These are phyloP conservation scores for Bilobella aurantiaca DNA, from an alignment of 1,140 invertebrate genomes.

Conservation along the genomic window DNA sequence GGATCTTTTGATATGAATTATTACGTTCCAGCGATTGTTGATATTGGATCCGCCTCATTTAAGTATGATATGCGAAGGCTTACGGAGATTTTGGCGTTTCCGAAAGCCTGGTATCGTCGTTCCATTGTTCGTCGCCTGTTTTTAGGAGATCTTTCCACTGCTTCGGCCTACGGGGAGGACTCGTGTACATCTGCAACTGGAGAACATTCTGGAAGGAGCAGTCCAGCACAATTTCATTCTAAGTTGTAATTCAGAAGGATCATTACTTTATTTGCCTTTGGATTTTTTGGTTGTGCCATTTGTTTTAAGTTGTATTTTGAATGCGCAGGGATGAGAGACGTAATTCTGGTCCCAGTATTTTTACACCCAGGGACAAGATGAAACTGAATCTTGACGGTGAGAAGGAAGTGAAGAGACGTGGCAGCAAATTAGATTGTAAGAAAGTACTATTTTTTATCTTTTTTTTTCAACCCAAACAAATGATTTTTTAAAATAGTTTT, in stretches of 20 bases:
- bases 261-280: background rate
- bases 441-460: conserved; percentile 4
- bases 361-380: conserved; percentile 20
- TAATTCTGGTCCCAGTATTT: conserved; percentile 17
- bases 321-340: conserved; percentile 21
- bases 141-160: conserved; percentile 70
- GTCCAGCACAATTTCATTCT: conserved; percentile 3
- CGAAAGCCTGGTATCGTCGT: conserved; percentile 93
- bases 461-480: too few relatives aligned
- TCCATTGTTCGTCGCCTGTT: conserved; percentile 86
- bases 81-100: conserved; percentile 93
- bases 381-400: conserved; percentile 23
- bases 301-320: background rate
- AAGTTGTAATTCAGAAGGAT: conserved; percentile 6
- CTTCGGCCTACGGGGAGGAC: conserved; percentile 45
- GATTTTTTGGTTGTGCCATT: too few relatives aligned
- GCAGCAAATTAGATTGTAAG: conserved; percentile 23
- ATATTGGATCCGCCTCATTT: conserved; percentile 95
- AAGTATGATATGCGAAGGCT: conserved; percentile 98
- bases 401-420: conserved; percentile 19
- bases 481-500: conserved; percentile 1
- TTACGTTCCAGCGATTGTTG: conserved; percentile 65
- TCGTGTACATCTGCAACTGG: conserved; percentile 6
- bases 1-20: background rate
- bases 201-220: conserved; percentile 10